A percentile compares a stretch with the other conserved stretches of the same genome.
These are phyloP conservation scores for Capromys pilorides DNA, from an alignment of 2,797 vertebrate genomes.

Conservation along the genomic window DNA sequence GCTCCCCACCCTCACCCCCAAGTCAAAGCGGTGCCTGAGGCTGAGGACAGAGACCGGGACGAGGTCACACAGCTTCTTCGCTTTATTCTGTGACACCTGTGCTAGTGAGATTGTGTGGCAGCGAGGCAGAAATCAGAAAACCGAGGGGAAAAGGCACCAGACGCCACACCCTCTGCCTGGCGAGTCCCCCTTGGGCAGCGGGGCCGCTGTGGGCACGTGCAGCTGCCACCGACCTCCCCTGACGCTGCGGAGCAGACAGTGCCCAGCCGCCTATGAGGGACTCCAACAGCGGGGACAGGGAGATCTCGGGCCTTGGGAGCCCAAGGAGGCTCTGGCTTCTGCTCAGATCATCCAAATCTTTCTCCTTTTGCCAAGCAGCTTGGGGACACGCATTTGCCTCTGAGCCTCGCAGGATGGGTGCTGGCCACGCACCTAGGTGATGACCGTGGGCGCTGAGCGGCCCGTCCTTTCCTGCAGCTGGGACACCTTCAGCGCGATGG, in stretches of 20 bases:
- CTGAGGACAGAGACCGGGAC: background rate
- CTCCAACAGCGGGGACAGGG: too few species aligned
- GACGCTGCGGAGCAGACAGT: background rate
- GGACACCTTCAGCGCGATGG: slow-evolving; percentile 95
- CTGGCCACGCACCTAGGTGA: slow-evolving; percentile 89
- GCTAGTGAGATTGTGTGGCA: slow-evolving; percentile 23
- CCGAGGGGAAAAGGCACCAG: slow-evolving; percentile 67
- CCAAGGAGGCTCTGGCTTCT: too few species aligned
- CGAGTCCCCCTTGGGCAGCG: slow-evolving; percentile 50
- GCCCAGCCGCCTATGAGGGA: too few species aligned
- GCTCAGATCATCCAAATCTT: too few species aligned
- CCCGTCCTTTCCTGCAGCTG: slow-evolving; percentile 94
- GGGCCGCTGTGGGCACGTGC: background rate
- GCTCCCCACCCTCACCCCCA: too few species aligned
- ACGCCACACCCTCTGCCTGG: background rate
- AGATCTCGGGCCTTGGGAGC: too few species aligned
- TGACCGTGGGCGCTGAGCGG: slow-evolving; percentile 94
- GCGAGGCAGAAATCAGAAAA: slow-evolving; percentile 27
- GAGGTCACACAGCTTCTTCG: slow-evolving; percentile 47
- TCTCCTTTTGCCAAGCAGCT: background rate
- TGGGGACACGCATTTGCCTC: background rate
- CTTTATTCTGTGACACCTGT: slow-evolving; percentile 79
- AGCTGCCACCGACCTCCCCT: background rate
- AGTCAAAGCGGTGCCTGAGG: slow-evolving; percentile 26
- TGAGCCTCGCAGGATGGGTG: slow-evolving; percentile 3